phyloP scores from a whole-genome alignment of 2,113 vertebrate species.

The Rallus limicola region DNA sequence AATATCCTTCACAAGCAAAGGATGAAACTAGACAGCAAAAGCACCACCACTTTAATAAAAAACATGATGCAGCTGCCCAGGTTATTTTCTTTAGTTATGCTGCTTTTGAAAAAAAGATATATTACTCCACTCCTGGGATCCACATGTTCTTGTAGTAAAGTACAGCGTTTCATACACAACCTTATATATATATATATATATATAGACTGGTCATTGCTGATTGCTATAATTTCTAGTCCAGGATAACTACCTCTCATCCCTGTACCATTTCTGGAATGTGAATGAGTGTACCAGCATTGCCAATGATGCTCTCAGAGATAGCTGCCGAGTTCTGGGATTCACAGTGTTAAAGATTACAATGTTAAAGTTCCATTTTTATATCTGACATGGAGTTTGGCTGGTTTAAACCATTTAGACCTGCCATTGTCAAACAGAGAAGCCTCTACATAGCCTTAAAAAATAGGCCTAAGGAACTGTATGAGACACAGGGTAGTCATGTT shows the following conservation, averaged over 20 bases:
- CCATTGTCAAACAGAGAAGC: background rate
- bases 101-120: background rate
- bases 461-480: background rate
- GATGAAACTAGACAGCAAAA: background rate
- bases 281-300: background rate
- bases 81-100: background rate
- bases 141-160: background rate
- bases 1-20: background rate
- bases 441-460: background rate
- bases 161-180: background rate
- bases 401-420: background rate
- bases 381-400: background rate
- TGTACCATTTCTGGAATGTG: background rate
- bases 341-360: background rate
- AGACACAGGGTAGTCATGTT: background rate
- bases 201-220: background rate
- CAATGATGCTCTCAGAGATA: background rate
- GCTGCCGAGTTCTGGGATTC: background rate
- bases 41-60: background rate
- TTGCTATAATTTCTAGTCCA: background rate
- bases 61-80: fast-evolving
- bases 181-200: background rate
- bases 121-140: background rate
- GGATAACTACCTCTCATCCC: background rate
- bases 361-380: background rate